Percentiles rank a stretch among this genome's conserved stretches.
These are phyloP conservation scores for Gadopsis marmoratus DNA, from an alignment of 2,797 vertebrate species.

Conservation along the genomic window DNA sequence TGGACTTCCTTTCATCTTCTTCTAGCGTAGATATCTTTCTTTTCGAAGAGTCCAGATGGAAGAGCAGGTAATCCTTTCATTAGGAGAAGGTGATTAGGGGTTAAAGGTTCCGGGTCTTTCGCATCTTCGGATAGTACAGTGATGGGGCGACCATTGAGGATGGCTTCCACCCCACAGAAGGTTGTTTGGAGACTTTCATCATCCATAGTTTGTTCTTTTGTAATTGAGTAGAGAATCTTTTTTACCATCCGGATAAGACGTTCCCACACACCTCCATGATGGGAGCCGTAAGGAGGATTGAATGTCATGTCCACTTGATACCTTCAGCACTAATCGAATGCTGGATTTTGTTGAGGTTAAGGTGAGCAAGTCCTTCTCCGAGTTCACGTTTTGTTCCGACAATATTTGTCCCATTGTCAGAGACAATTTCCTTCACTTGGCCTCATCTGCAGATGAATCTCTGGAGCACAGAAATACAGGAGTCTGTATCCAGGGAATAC, in stretches of 20 bases:
- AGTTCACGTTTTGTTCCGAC: too few relatives aligned
- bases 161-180: background rate
- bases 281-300: too few relatives aligned
- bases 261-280: background rate
- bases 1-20: background rate
- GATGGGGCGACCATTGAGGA: background rate
- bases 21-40: background rate
- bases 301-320: too few relatives aligned
- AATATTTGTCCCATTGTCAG: too few relatives aligned
- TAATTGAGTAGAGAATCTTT: background rate
- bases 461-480: too few relatives aligned
- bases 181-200: background rate
- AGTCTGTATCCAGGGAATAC: too few relatives aligned
- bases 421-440: too few relatives aligned
- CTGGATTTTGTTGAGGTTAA: too few relatives aligned
- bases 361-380: too few relatives aligned
- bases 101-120: background rate
- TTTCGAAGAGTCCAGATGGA: background rate
- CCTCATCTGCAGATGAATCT: too few relatives aligned
- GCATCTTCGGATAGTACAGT: background rate
- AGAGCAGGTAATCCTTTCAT: background rate
- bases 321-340: too few relatives aligned
- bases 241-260: background rate
- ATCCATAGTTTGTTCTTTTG: background rate
- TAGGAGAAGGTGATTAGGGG: background rate